phyloP scores from a whole-genome alignment of 2,888 invertebrate genomes.

The Coremacera marginata region DNA sequence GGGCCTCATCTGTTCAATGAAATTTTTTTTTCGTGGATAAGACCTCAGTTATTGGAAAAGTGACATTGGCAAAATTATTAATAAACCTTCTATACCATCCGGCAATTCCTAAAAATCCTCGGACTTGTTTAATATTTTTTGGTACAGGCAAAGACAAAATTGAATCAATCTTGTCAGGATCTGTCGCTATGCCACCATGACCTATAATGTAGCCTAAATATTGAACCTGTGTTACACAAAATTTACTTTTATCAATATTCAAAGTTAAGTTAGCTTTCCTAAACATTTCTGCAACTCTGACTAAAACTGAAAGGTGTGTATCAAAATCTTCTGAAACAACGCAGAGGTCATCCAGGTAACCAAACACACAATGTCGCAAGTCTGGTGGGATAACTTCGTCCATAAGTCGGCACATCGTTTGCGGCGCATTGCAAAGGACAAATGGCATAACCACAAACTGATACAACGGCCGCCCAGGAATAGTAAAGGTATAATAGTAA shows the following conservation, averaged over 20 bases:
- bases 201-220: slow-evolving; percentile 45
- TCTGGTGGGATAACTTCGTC: slow-evolving; percentile 42
- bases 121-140: slow-evolving; percentile 44
- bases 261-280: slow-evolving; percentile 42
- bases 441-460: slow-evolving; percentile 42
- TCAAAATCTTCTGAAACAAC: slow-evolving; percentile 34
- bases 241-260: slow-evolving; percentile 43
- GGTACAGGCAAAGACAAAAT: slow-evolving; percentile 42
- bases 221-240: slow-evolving; percentile 40
- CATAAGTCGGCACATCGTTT: slow-evolving; percentile 40
- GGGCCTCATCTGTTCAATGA: slow-evolving; percentile 14
- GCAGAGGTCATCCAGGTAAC: slow-evolving; percentile 38
- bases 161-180: slow-evolving; percentile 30
- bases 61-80: slow-evolving; percentile 36
- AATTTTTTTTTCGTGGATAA: slow-evolving; percentile 25
- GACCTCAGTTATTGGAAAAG: slow-evolving; percentile 28
- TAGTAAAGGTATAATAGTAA: too few species aligned
- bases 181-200: slow-evolving; percentile 36
- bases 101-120: slow-evolving; percentile 47
- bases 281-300: slow-evolving; percentile 36
- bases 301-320: slow-evolving; percentile 38
- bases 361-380: slow-evolving; percentile 38
- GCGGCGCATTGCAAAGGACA: slow-evolving; percentile 41
- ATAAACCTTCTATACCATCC: slow-evolving; percentile 49
- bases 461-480: slow-evolving; percentile 41